Evolutionary conservation across 2,797 vertebrate genomes (phyloP), one percentile per base, ranked within the genome.

Genomic region (Rhodeus uyekii): DNA sequence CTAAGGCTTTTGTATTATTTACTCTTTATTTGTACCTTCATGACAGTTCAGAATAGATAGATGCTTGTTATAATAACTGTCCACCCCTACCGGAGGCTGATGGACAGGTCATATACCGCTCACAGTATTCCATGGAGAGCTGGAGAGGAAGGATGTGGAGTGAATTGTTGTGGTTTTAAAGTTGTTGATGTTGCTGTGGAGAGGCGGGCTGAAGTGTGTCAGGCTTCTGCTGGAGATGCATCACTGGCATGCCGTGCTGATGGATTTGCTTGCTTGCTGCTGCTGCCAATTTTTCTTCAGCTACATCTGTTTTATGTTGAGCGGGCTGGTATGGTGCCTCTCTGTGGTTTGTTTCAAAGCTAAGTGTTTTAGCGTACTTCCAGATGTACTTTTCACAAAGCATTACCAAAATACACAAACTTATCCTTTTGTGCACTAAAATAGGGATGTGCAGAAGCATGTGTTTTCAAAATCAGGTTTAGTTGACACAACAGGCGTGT

Each of bases 111-210:
- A 5, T 60, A 61, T 76, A 82, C 27, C 72, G 29, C 38, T 38
- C 16, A n/a, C 22, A 39, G 50, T 67, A 76, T 46, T 53, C 60
- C 14, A 8, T 34, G 3, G 73, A 64, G 36, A 81, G 61, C 71
- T 55, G 58, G 63, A 53, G 46, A 80, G 39, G 39, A 61, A 34
- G 32, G 8, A 58, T 50, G 53, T 36, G 60, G 27, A 68, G 71
- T 42, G 60, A 75, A 65, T 75, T 53, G 72, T 82, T 82, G 71
- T 19, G 68, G 29, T 81, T 74, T 73, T 74, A 46, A 69, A 42
- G 68, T 50, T 68, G 75, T 85, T 82, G 84, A 82, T 85, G 63
- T 53, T 71, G 39, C 61, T 80, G 65, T 44, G 50, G 65, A 71
- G 63, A 53, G 27, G 65, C 39, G 65, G 68, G 38, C 24, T 44